Base-by-base conservation (phyloP, 2,797 vertebrate genomes). In the Microcaecilia unicolor region DNA sequence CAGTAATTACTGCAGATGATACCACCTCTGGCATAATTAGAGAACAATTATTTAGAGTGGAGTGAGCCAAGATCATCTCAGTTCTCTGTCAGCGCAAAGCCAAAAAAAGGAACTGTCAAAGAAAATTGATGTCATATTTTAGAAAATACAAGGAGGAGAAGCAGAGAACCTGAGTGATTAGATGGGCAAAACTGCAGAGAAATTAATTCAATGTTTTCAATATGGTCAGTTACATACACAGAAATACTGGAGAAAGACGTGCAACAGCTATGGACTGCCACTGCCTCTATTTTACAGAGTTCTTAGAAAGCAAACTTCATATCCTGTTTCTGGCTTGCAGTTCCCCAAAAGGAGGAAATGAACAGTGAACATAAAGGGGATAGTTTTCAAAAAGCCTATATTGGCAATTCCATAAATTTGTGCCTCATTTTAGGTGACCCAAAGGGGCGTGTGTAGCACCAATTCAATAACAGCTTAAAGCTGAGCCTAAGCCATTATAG, bases 21-120 rank as follows among this genome's bases (percentile, higher is more conserved):
- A 74, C 77, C 76, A 84, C 83, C 78, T 81, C 72, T 72, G 71
- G 66, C 79, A 69, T 88, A 90, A 91, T 89, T 88, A 91, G 87
- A 87, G 71, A 86, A 84, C 64, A 68, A 88, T 88, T 89, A 86
- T 66, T 70, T 73, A 54, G 67, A 61, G 63, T 58, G 43, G 84
- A 85, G 79, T 77, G 77, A 78, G 76, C 78, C 72, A 74, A 80
- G 59, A 75, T 74, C 72, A 76, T 75, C 72, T 69, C 72, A 67
- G 55, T 72, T 64, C 68, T 76, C 76, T 72, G 56, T 65, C 60
- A 62, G 63, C 69, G 74, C 74, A 76, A 76, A 80, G 59, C 64
- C 55, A 65, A 61, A 61, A n/a, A 60, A 63, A 40, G 55, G 72
- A 66, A 71, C 77, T 78, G 83, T 87, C 83, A 87, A 78, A 61